Evolutionary conservation across 2,797 vertebrate species (phyloP).

Genomic region (Pitangus sulphuratus): DNA sequence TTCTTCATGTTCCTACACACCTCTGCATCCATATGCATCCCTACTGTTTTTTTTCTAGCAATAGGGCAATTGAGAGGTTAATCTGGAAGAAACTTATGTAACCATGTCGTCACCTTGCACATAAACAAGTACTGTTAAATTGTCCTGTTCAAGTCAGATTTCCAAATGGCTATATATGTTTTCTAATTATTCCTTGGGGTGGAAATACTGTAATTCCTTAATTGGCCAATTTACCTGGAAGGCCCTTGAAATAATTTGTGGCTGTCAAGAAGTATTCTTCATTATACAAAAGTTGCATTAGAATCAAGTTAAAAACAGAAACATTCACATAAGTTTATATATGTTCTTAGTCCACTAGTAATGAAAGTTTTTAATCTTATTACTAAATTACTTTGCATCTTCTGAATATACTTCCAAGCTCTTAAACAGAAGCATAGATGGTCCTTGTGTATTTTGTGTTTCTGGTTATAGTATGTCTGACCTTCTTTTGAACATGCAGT

Average conservation of each 20-base stretch:
- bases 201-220: not conserved
- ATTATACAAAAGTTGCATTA: not conserved
- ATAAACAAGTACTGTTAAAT: not conserved
- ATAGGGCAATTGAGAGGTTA: not conserved
- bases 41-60: not conserved
- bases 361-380: not conserved
- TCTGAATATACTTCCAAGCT: not conserved
- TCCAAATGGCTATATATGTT: not conserved
- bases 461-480: not conserved
- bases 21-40: not conserved
- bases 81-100: not conserved
- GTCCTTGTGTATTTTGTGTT: not conserved
- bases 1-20: not conserved
- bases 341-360: not conserved
- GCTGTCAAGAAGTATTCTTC: not conserved
- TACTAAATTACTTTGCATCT: not conserved
- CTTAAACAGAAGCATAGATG: not conserved
- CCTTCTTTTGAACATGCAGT: not conserved
- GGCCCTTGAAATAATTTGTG: not conserved
- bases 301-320: not conserved
- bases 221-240: not conserved
- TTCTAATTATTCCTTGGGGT: not conserved
- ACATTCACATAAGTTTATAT: not conserved
- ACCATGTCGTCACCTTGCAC: not conserved
- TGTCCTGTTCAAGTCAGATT: not conserved